These are phyloP conservation scores for Tinea pellionella DNA, from an alignment of 2,888 invertebrate species.

Conservation along the genomic window DNA sequence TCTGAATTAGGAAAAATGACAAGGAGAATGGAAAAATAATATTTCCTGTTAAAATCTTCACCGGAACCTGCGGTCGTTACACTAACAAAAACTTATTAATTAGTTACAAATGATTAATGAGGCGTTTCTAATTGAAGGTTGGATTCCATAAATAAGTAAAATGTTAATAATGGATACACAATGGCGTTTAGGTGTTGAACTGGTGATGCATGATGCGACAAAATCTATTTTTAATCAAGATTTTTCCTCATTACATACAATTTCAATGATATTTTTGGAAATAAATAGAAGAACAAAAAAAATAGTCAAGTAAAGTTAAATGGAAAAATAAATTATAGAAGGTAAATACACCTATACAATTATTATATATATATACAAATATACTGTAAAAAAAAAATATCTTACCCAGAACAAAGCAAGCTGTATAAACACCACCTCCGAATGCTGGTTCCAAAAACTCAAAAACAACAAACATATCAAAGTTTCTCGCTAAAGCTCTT, in stretches of 20 bases:
- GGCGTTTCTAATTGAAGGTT: not conserved
- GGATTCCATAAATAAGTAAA: not conserved
- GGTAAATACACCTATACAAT: no score
- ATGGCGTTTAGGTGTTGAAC: not conserved
- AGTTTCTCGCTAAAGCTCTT: constrained; percentile 68
- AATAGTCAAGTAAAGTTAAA: no score
- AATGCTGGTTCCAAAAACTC: constrained; percentile 71
- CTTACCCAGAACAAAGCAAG: constrained; percentile 72
- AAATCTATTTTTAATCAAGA: not conserved
- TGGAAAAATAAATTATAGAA: no score
- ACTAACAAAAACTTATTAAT: not conserved
- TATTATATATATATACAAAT: no score
- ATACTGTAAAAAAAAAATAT: not conserved
- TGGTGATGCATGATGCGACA: not conserved
- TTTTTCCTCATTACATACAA: not conserved
- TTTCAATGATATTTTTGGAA: no score
- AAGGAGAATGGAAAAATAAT: no score
- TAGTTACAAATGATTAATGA: not conserved
- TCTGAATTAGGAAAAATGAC: no score
- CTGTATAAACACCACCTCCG: constrained; percentile 69
- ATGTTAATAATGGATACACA: not conserved
- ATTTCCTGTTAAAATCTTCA: no score
- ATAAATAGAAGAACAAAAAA: no score
- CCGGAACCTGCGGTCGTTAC: not conserved
- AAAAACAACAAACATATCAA: constrained; percentile 68